Evolutionary conservation across 2,797 vertebrate species (phyloP).

Genomic region (Passerculus sandwichensis): DNA sequence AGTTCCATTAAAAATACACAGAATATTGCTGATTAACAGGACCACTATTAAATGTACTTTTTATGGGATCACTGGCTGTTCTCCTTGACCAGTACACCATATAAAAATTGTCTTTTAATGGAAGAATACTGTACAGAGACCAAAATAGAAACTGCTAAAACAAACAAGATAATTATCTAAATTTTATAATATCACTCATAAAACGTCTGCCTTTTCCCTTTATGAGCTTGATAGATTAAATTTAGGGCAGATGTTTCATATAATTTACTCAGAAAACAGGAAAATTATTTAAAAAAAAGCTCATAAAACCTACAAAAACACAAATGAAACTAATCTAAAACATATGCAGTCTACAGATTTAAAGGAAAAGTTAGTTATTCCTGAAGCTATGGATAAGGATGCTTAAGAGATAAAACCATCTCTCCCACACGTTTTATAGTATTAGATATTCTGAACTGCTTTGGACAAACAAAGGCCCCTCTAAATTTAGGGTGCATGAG

Average conservation of each 20-base stretch:
- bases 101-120: slow-evolving; percentile 31
- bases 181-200: slow-evolving; percentile 69
- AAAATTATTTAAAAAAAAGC: slow-evolving; percentile 60
- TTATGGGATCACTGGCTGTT: background rate
- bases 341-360: slow-evolving; percentile 39
- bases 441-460: slow-evolving; percentile 11
- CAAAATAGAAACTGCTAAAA: slow-evolving; percentile 70
- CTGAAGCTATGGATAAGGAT: slow-evolving; percentile 15
- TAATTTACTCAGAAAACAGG: slow-evolving; percentile 71
- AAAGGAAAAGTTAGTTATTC: slow-evolving; percentile 48
- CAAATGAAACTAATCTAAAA: slow-evolving; percentile 68
- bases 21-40: slow-evolving; percentile 2
- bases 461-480: background rate
- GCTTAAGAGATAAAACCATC: slow-evolving; percentile 22
- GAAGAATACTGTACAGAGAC: slow-evolving; percentile 54
- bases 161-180: slow-evolving; percentile 73
- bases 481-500: slow-evolving; percentile 23
- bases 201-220: slow-evolving; percentile 64
- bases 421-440: slow-evolving; percentile 15
- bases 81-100: background rate
- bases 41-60: background rate
- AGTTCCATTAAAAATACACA: background rate
- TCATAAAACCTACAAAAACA: slow-evolving; percentile 65
- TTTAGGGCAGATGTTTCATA: slow-evolving; percentile 56
- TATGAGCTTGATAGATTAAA: slow-evolving; percentile 68